Percentiles rank a stretch among this genome's conserved stretches.
Conservation (phyloP, 2,113 vertebrate species). For the Cebus imitator region DNA sequence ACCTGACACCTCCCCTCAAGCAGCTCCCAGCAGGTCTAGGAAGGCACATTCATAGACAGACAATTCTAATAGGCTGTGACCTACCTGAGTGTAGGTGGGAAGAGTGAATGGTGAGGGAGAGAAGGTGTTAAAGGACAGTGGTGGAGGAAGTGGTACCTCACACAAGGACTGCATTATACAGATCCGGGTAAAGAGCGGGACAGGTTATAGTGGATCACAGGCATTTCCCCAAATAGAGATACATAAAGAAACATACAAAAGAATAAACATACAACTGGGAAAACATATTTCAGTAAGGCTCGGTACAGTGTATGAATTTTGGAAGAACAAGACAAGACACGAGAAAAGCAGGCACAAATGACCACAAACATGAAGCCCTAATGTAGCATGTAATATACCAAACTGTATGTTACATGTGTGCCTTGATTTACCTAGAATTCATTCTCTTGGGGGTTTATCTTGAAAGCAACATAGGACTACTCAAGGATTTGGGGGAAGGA, state of each 20-base stretch:
- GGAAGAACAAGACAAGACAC: not conserved
- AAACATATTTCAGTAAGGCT: not conserved
- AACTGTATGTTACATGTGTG: not conserved
- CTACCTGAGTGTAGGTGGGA: too few relatives aligned
- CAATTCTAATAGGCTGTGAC: not conserved
- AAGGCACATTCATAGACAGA: not conserved
- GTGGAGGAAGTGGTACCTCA: not conserved
- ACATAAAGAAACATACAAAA: not conserved
- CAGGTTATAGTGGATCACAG: not conserved
- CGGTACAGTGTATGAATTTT: not conserved
- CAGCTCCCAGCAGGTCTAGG: not conserved
- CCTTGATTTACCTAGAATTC: not conserved
- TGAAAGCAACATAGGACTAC: not conserved
- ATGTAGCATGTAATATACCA: not conserved
- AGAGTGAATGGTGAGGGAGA: fast-evolving
- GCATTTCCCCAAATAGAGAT: not conserved
- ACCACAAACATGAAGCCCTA: not conserved
- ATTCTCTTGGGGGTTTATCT: not conserved
- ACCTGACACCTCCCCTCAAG: not conserved
- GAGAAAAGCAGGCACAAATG: not conserved
- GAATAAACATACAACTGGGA: not conserved
- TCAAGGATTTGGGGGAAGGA: not conserved
- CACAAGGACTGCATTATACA: not conserved
- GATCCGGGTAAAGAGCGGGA: not conserved
- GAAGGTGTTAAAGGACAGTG: not conserved